These are phyloP conservation scores for Sebastes vulpes DNA, from an alignment of 2,797 vertebrate species.

Conservation along the genomic window DNA sequence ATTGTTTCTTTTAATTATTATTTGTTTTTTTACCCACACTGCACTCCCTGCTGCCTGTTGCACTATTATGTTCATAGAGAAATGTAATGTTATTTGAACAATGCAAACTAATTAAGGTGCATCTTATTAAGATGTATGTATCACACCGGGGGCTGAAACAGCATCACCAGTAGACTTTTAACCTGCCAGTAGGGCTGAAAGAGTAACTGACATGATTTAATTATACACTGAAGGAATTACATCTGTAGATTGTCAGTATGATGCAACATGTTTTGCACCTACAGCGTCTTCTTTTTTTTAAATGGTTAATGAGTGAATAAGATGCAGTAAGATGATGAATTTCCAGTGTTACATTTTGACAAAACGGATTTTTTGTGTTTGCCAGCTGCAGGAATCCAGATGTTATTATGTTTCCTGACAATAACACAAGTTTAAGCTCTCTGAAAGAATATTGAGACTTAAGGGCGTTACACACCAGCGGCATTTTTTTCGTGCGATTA, in stretches of 20 bases:
- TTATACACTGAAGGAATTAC: background rate
- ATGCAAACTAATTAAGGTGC: background rate
- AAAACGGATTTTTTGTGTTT: background rate
- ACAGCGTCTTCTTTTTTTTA: background rate
- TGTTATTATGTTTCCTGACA: background rate
- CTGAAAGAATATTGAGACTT: background rate
- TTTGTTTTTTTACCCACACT: conserved; percentile 14
- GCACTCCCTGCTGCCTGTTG: conserved; percentile 26
- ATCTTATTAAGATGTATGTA: conserved; percentile 1
- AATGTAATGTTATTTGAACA: background rate
- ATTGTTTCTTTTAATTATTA: background rate
- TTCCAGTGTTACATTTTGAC: background rate
- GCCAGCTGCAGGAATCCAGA: background rate
- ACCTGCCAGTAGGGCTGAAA: background rate
- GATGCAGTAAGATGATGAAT: background rate
- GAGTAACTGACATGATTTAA: background rate
- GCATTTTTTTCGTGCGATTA: no score
- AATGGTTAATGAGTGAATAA: background rate
- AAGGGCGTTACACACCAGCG: no score
- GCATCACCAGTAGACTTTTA: background rate
- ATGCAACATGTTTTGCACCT: background rate
- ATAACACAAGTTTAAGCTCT: background rate
- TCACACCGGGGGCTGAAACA: background rate
- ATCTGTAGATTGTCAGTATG: background rate
- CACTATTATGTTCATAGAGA: conserved; percentile 12